Evolutionary conservation across 2,888 invertebrate species (phyloP).

Genomic region (Hoplodrina blanda): DNA sequence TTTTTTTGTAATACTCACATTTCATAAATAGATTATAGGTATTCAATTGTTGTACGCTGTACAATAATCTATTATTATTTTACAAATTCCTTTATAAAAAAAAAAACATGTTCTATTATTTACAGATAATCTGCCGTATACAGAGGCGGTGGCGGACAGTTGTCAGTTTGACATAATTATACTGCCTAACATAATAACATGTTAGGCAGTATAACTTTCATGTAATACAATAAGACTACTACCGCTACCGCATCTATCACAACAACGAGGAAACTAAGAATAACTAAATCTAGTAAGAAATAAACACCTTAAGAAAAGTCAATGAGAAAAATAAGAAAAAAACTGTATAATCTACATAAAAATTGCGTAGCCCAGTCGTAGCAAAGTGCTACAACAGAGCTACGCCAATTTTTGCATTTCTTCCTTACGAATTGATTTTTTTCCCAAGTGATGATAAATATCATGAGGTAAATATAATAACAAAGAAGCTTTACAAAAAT

Average conservation of each 20-base stretch:
- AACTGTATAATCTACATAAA: too few species aligned
- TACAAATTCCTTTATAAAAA: not conserved
- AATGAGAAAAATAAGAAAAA: not conserved
- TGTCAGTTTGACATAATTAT: too few species aligned
- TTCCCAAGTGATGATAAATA: not conserved
- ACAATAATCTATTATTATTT: conserved; percentile 1
- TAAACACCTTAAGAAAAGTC: too few species aligned
- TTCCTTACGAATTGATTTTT: not conserved
- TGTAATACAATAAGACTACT: too few species aligned
- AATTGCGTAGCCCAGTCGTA: too few species aligned
- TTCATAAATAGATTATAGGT: not conserved
- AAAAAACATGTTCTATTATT: not conserved
- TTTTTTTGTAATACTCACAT: conserved; percentile 24
- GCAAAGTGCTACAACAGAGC: too few species aligned
- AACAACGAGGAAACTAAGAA: not conserved
- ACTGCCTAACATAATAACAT: too few species aligned
- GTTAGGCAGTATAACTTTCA: too few species aligned
- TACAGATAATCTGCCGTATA: not conserved
- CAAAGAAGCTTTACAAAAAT: not conserved
- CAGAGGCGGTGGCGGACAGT: too few species aligned
- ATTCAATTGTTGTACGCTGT: not conserved
- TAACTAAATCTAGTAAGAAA: not conserved
- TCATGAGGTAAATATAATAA: not conserved
- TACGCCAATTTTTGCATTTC: conserved; percentile 1
- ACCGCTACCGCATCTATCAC: too few species aligned